These are phyloP conservation scores for Leptinotarsa peninsularis DNA, from an alignment of 2,888 invertebrate genomes.

Conservation along the genomic window DNA sequence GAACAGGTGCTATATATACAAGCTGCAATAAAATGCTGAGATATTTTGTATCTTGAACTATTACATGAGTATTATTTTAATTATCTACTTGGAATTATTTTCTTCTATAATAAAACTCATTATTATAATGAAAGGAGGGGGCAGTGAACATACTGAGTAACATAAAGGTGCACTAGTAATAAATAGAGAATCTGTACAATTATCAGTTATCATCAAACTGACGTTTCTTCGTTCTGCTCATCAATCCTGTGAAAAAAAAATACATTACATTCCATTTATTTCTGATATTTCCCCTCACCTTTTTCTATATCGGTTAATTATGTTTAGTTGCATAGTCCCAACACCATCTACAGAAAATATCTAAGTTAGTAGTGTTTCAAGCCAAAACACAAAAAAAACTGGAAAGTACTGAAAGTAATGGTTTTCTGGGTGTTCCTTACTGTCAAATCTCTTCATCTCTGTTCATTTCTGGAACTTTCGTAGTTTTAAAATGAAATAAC, in stretches of 20 bases:
- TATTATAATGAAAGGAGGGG: slow-evolving; percentile 3
- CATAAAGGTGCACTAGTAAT: slow-evolving; percentile 36
- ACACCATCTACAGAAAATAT: slow-evolving; percentile 62
- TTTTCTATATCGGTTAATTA: slow-evolving; percentile 26
- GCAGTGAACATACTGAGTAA: not conserved
- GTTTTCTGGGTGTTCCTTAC: too few species aligned
- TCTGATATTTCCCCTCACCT: slow-evolving; percentile 10
- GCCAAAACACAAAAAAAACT: too few species aligned
- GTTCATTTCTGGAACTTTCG: too few species aligned
- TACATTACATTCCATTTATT: not conserved
- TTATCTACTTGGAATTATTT: too few species aligned
- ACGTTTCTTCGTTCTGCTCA: slow-evolving; percentile 63
- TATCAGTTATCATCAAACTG: slow-evolving; percentile 52
- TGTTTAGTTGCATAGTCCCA: slow-evolving; percentile 65
- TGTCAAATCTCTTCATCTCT: too few species aligned
- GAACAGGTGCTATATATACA: not conserved
- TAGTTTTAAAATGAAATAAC: too few species aligned
- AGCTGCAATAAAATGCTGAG: not conserved
- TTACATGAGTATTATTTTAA: too few species aligned
- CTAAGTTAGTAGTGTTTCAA: slow-evolving; percentile 27
- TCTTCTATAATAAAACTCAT: too few species aligned
- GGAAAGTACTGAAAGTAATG: too few species aligned
- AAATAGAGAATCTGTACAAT: slow-evolving; percentile 48
- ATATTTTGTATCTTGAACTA: too few species aligned
- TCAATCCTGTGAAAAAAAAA: slow-evolving; percentile 56